Evolutionary conservation across 92 coral and sea anemone species (phyloP).

Genomic region (Zoanthus sansibaricus): DNA sequence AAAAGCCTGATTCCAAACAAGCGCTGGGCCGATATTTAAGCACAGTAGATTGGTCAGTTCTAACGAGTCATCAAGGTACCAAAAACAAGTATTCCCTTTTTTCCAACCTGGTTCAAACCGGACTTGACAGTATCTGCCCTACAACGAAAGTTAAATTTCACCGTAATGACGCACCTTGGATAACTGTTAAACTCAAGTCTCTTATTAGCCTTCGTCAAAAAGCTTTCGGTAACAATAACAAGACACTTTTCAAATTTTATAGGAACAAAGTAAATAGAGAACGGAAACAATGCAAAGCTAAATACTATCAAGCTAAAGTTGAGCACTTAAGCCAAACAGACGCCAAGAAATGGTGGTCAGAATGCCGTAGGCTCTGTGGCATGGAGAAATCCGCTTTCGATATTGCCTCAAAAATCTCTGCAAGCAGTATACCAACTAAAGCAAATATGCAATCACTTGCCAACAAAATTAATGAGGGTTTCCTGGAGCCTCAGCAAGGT

Average conservation of each 20-base stretch:
- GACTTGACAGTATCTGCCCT: constrained; percentile 9
- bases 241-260: too few relatives aligned
- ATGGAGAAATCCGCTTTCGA: constrained; percentile 18
- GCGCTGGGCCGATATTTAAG: not conserved
- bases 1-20: too few relatives aligned
- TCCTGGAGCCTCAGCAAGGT: constrained; percentile 49
- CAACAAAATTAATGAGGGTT: not conserved
- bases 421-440: constrained; percentile 16
- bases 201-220: too few relatives aligned
- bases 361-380: constrained; percentile 38
- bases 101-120: constrained; percentile 9
- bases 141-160: constrained; percentile 7
- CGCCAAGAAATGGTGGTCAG: constrained; percentile 48
- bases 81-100: not conserved
- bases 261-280: not conserved
- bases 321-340: constrained; percentile 8
- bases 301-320: constrained; percentile 51
- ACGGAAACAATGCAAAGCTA: constrained; percentile 9
- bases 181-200: not conserved
- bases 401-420: constrained; percentile 20
- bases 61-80: not conserved
- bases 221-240: constrained; percentile 28
- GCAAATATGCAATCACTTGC: not conserved
- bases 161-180: constrained; percentile 17
- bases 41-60: too few relatives aligned